A percentile compares a stretch with the other conserved stretches of the same genome.
Evolutionary conservation across 2,113 vertebrate species (phyloP).

Genomic region (Etia nguti): DNA sequence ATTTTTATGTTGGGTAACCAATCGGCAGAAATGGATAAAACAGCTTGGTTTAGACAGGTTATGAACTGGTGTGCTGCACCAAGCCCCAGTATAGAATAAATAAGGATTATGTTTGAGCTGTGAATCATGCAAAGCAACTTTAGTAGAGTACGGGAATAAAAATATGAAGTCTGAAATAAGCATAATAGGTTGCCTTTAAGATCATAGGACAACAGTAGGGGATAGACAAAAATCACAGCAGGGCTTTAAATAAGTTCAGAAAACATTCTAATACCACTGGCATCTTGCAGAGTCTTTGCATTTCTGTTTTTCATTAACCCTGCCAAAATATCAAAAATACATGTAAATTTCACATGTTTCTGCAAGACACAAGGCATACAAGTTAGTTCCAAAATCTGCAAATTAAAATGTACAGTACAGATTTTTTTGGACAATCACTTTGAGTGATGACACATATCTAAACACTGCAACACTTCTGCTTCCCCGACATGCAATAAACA

Average conservation of each 20-base stretch:
- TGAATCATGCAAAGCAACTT: not conserved
- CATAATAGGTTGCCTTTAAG: not conserved
- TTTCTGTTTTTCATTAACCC: not conserved
- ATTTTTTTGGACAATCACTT: not conserved
- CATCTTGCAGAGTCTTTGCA: constrained; percentile 6
- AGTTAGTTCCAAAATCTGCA: not conserved
- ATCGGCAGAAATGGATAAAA: not conserved
- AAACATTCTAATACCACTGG: not conserved
- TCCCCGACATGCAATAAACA: constrained; percentile 44
- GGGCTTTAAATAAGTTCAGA: not conserved
- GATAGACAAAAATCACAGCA: constrained; percentile 17
- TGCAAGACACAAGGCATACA: constrained; percentile 8
- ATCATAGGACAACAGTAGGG: not conserved
- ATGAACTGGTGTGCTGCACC: not conserved
- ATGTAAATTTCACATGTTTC: not conserved
- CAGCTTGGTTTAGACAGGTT: not conserved
- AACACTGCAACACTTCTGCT: constrained; percentile 13
- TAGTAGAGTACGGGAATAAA: not conserved
- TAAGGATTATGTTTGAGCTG: not conserved
- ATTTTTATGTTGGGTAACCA: not conserved
- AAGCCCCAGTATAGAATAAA: not conserved
- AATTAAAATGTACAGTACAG: constrained; percentile 5
- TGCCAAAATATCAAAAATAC: constrained; percentile 43
- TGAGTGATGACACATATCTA: not conserved
- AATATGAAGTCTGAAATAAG: not conserved